Evolutionary conservation across 2,113 vertebrate genomes (phyloP), one percentile per base, ranked within the genome.

Genomic region (Pogonocichla stellata): DNA sequence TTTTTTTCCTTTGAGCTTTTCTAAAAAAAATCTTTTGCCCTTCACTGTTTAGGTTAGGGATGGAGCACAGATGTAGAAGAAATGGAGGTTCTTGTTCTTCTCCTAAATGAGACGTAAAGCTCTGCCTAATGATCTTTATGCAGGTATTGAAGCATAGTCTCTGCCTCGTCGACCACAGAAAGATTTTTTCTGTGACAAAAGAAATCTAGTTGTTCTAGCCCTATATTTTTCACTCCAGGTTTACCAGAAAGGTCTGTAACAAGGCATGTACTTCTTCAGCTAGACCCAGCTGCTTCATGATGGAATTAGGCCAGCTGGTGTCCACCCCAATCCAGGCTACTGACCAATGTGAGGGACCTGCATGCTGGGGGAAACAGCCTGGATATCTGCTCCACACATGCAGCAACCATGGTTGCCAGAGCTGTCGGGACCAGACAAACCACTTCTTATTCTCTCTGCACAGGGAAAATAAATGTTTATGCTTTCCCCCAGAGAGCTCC

Each of bases 311-410:
- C 38, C 8, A 19, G 22, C 7, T 4, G 3, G 18, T 50, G 51
- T 40, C 66, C 48, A 23, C 13, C 9, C 29, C 34, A 42, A 5
- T 6, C 34, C 2, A 2, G 19, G 34, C 51, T 51, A 12, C 23
- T 33, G 58, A 42, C 12, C 18, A 4, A 0, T 0, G 0, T 16
- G 40, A 42, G 40, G 40, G 40, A 42, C 40, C 40, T 42, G 40
- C 40, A 42, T 3, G 0, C 24, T 0, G 1, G 7, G 66, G 29
- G 2, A 62, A 58, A 20, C 10, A 80, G 73, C n/a, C 40, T 24
- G 64, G 43, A 26, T n/a, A 7, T 50, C 53, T 50, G 62, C 40
- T 65, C 50, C 40, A 43, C 0, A 0, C 0, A 0, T 2, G 3
- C 62, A 53, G 53, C 47, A 40, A 13, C 42, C 38, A 20, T 0